Evolutionary conservation across 2,113 vertebrate species (phyloP), one percentile per base, ranked within the genome.

Genomic region (Otis tarda): DNA sequence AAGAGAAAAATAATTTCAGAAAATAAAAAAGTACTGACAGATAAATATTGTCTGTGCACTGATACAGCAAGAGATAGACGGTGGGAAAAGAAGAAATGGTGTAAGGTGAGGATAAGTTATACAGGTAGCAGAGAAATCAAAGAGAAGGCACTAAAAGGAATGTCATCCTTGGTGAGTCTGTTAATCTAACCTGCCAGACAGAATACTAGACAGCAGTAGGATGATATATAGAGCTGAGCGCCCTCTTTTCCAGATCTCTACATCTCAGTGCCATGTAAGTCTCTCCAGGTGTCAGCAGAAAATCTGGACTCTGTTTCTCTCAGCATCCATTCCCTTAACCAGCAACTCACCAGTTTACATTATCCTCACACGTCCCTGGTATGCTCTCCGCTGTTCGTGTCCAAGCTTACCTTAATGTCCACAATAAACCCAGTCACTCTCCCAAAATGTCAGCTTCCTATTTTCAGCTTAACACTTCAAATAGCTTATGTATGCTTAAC

Each of bases 311-410:
- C 49, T 73, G 4, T 57, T 43, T 64, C 67, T 73, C 35, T n/a
- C 39, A 60, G 13, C 6, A 3, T 20, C 35, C 41, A 10, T n/a
- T 65, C 35, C 59, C 33, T 67, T 33, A n/a, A 6, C 21, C 45
- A 84, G 18, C 27, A 53, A 3, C 37, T 67, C 37, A 33, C 50
- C 7, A 63, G 6, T 8, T 23, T 4, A 39, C 1, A 0, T 31
- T 81, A 22, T 30, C 25, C 69, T 71, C 61, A 30, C 16, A 27
- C 0, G 1, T 65, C 71, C 63, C 55, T 76, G 14, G 63, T 50
- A 2, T 28, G 6, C 19, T 39, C 47, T 25, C 41, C 12, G 2
- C 59, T 55, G 3, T 47, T 47, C 24, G 7, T 63, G 50, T 94
- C 73, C 59, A 57, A 18, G 20, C 13, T 90, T 73, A 74, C 76